Evolutionary conservation across 2,797 vertebrate species (phyloP).

Genomic region (Australoheros facetus): DNA sequence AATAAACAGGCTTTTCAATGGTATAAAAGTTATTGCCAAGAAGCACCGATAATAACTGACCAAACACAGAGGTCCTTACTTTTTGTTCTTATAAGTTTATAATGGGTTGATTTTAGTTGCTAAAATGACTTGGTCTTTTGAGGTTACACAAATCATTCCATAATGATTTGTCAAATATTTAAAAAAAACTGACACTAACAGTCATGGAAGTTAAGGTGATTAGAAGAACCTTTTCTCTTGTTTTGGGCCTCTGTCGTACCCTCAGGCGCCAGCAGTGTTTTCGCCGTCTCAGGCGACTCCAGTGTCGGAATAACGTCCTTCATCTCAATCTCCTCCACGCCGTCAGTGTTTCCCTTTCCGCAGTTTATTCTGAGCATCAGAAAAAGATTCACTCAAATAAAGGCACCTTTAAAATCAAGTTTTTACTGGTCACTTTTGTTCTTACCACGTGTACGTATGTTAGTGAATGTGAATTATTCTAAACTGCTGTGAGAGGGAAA

Average conservation of each 20-base stretch:
- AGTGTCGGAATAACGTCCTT: not conserved
- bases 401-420: not conserved
- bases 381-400: not conserved
- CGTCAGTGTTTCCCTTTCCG: constrained; percentile 55
- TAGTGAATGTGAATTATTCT: not conserved
- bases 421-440: not conserved
- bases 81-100: too few species aligned
- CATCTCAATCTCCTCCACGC: constrained; percentile 60
- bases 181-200: not conserved
- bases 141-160: too few species aligned
- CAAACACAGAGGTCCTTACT: too few species aligned
- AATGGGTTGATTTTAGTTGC: too few species aligned
- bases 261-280: not conserved
- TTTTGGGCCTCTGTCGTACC: not conserved
- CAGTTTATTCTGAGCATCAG: constrained; percentile 54
- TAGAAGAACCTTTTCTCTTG: constrained; percentile 44
- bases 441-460: too few species aligned
- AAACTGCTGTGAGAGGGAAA: not conserved
- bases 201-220: not conserved
- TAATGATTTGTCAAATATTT: not conserved
- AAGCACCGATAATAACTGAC: too few species aligned
- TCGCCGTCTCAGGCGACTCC: not conserved
- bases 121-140: too few species aligned
- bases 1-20: too few species aligned
- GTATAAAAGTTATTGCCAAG: too few species aligned